Percentiles rank a stretch among this genome's conserved stretches.
phyloP scores from a whole-genome alignment of 2,797 vertebrate species.

The Pseudopleuronectes americanus region DNA sequence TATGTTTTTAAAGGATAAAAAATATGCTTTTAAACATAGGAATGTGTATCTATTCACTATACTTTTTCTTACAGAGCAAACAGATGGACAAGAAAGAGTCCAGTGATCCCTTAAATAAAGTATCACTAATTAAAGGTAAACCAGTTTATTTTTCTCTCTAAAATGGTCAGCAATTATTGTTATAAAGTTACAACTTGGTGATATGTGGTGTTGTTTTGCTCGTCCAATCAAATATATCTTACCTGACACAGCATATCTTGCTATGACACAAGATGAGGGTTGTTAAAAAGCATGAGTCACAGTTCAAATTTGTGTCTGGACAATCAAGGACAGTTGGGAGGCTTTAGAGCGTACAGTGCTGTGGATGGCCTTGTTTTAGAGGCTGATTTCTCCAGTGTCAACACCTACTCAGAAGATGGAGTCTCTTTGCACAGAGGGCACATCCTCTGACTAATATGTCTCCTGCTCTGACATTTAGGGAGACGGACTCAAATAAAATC shows the following conservation, averaged over 20 bases:
- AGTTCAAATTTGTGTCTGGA: constrained; percentile 32
- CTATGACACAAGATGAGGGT: not conserved
- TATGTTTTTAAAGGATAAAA: constrained; percentile 9
- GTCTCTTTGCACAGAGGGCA: constrained; percentile 43
- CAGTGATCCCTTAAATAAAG: constrained; percentile 80
- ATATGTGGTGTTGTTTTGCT: constrained; percentile 38
- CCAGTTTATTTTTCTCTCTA: constrained; percentile 9
- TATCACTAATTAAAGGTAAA: constrained; percentile 84
- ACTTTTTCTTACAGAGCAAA: constrained; percentile 59
- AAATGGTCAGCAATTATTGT: not conserved
- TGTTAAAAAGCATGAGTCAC: constrained; percentile 62
- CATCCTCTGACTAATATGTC: constrained; percentile 40
- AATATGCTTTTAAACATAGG: constrained; percentile 4
- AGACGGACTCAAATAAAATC: constrained; percentile 22
- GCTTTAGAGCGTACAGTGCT: constrained; percentile 36
- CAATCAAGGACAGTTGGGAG: constrained; percentile 36
- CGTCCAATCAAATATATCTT: constrained; percentile 16
- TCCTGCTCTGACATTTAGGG: constrained; percentile 26
- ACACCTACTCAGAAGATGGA: constrained; percentile 56
- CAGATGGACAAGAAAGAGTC: constrained; percentile 83
- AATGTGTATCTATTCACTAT: not conserved
- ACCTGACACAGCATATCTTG: constrained; percentile 31
- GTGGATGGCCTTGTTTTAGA: constrained; percentile 63
- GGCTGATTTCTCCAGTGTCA: constrained; percentile 47
- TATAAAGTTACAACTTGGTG: constrained; percentile 39